Evolutionary conservation across 2,888 invertebrate genomes (phyloP).

Genomic region (Tuberolachnus salignus): DNA sequence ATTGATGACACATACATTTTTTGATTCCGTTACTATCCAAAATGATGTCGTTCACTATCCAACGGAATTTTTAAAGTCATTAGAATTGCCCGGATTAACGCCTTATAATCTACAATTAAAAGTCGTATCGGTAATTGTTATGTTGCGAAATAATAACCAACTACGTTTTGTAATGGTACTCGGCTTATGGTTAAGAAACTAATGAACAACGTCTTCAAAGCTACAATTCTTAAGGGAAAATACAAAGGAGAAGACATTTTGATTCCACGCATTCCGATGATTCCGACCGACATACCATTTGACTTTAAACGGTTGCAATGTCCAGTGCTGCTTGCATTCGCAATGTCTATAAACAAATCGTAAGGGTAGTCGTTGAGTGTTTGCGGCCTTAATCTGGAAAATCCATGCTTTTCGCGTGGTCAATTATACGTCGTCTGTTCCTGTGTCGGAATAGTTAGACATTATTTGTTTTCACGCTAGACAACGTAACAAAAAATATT

Average conservation of each 20-base stretch:
- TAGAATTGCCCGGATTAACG: too few relatives aligned
- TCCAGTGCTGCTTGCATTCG: neutral
- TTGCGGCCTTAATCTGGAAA: too few relatives aligned
- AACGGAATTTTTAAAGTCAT: too few relatives aligned
- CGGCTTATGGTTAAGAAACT: constrained; percentile 23
- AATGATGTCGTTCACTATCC: neutral
- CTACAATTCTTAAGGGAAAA: constrained; percentile 49
- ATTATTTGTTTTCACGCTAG: too few relatives aligned
- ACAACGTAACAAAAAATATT: too few relatives aligned
- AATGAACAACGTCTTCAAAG: constrained; percentile 27
- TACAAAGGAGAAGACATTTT: constrained; percentile 60
- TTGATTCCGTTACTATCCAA: too few relatives aligned
- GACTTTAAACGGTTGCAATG: neutral
- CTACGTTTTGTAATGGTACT: constrained; percentile 6
- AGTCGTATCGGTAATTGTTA: neutral
- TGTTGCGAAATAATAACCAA: neutral
- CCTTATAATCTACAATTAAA: neutral
- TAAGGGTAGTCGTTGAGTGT: too few relatives aligned
- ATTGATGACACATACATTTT: too few relatives aligned
- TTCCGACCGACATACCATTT: neutral
- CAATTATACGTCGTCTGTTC: too few relatives aligned
- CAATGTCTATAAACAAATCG: neutral
- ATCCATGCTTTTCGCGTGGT: too few relatives aligned
- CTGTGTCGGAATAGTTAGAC: too few relatives aligned
- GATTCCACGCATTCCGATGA: constrained; percentile 60